Evolutionary conservation across 2,888 invertebrate genomes (phyloP).

Genomic region (Dendrolimus houi): DNA sequence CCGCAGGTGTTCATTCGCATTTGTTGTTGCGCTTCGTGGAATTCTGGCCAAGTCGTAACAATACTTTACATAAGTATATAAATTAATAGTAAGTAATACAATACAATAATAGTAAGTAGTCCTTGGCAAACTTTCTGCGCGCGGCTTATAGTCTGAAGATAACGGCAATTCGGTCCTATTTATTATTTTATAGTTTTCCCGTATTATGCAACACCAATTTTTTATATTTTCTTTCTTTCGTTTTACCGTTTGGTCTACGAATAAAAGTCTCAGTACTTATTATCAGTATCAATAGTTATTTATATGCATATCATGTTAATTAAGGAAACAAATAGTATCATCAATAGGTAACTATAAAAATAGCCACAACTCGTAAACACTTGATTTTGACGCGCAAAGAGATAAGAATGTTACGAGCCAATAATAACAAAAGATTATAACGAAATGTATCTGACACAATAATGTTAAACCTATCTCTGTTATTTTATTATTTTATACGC

Average conservation of each 20-base stretch:
- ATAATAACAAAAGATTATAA: background rate
- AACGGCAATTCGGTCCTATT: conserved; percentile 13
- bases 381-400: conserved; percentile 16
- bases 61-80: too few species aligned
- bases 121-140: background rate
- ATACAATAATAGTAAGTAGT: too few species aligned
- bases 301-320: too few species aligned
- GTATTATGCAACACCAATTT: too few species aligned
- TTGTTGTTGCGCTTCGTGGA: too few species aligned
- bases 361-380: conserved; percentile 4
- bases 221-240: too few species aligned
- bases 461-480: background rate
- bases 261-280: too few species aligned
- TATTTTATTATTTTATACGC: background rate
- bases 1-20: too few species aligned
- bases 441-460: background rate
- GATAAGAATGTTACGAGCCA: conserved; percentile 15
- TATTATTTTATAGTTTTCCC: conserved; percentile 1
- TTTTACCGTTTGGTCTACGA: too few species aligned
- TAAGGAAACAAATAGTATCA: background rate
- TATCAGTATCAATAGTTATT: too few species aligned
- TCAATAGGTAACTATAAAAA: conserved; percentile 7
- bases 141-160: background rate
- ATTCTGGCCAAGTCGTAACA: too few species aligned
- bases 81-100: too few species aligned